These are phyloP conservation scores for Malthinus seriepunctatus DNA, from an alignment of 2,888 invertebrate genomes.

Conservation along the genomic window DNA sequence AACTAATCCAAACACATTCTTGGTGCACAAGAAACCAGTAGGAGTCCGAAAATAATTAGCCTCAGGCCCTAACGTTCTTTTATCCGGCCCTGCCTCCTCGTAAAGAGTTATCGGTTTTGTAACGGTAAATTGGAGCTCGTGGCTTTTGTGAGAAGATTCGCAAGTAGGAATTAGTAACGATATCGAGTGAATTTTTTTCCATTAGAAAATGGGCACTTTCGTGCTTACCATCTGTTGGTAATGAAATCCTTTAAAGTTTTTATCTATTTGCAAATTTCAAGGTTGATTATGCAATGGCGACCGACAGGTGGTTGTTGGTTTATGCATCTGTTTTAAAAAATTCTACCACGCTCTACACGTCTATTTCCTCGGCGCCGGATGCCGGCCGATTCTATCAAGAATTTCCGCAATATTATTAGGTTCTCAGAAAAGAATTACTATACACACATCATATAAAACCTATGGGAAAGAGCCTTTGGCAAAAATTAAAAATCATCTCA, in stretches of 20 bases:
- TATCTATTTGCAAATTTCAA: conserved; percentile 30
- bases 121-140: no score
- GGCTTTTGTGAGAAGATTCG: no score
- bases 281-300: conserved; percentile 31
- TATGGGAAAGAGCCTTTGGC: background rate
- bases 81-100: no score
- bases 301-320: conserved; percentile 25
- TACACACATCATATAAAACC: background rate
- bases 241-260: conserved; percentile 21
- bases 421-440: background rate
- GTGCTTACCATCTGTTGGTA: conserved; percentile 17
- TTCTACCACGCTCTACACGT: background rate
- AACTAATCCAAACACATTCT: no score
- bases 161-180: no score
- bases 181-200: no score
- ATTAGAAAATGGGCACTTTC: no score
- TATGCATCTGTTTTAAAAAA: conserved; percentile 22
- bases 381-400: conserved; percentile 6
- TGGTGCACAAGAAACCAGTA: no score
- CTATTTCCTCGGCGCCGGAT: conserved; percentile 20
- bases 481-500: background rate
- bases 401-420: conserved; percentile 9
- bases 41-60: no score
- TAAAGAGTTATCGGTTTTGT: no score
- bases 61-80: no score